Evolutionary conservation across 1,140 invertebrate species (phyloP), one percentile per base, ranked within the genome.

Genomic region (Cyclargus thomasi): DNA sequence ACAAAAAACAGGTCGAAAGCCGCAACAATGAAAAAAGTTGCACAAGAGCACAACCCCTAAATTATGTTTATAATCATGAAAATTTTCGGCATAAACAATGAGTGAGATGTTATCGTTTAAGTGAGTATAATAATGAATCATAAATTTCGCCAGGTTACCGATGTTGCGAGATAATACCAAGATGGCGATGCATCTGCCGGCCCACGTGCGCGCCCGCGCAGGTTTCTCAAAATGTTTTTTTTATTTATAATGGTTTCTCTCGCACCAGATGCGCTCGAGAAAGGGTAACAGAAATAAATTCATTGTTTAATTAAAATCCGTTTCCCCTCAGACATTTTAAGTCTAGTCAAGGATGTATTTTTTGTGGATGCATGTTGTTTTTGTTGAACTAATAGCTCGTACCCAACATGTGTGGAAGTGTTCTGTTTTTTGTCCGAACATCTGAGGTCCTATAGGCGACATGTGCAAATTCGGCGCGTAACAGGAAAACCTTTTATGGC

Each of bases 351-450:
- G 47, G 39, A 53, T 53, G 20, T 53, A 39, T 47, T 62, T 62
- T 62, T 23, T 23, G 21, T 62, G 17, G 18, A 22, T 64, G 39
- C 36, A 22, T 53, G 36, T 53, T 53, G 21, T 21, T 65, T 71
- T 57, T 75, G 66, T 70, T 71, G 55, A 55, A 14, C 35, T 20
- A 63, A 66, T 63, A 67, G 65, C 71, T 76, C 75, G 69, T 73
- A 87, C 82, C 69, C 82, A 75, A 88, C 81, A 86, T 83, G 78
- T 86, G 86, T 68, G 69, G 72, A 63, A 74, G 76, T 68, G 70
- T 70, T 79, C 83, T 84, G 85, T 87, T 90, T 90, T 90, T 88
- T 88, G 82, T 86, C 82, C 74, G 68, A 47, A 81, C 82, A 86
- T 83, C 74, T 78, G 80, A 86, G 78, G 79, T 80, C 82, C 78